phyloP scores from a whole-genome alignment of 2,888 invertebrate genomes.

The Oligia latruncula region DNA sequence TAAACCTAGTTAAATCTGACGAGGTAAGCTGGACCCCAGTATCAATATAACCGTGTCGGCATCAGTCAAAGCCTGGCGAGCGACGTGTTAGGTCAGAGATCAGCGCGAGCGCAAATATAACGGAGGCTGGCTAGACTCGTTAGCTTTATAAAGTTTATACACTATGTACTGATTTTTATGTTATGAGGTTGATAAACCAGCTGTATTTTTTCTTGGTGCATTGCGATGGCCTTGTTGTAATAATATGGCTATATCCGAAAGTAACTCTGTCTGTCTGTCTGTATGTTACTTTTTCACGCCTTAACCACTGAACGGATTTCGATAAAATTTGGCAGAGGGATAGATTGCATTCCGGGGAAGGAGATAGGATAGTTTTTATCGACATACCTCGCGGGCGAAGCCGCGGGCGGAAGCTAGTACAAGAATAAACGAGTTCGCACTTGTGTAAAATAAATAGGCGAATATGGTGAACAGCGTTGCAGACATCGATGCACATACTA shows the following conservation, averaged over 20 bases:
- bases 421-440: neutral
- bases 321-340: too few species aligned
- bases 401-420: too few species aligned
- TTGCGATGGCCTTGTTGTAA: neutral
- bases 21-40: slow-evolving; percentile 27
- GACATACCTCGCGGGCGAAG: too few species aligned
- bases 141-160: neutral
- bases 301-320: too few species aligned
- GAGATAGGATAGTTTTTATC: too few species aligned
- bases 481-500: neutral
- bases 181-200: slow-evolving; percentile 2
- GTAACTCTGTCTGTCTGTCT: too few species aligned
- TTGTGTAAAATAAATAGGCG: neutral
- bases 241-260: too few species aligned
- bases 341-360: too few species aligned
- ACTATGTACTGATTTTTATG: slow-evolving; percentile 35
- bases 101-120: slow-evolving; percentile 49
- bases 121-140: slow-evolving; percentile 38
- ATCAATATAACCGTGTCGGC: slow-evolving; percentile 49
- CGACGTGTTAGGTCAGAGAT: slow-evolving; percentile 53
- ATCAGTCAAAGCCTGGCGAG: slow-evolving; percentile 48
- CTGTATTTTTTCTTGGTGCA: neutral
- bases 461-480: too few species aligned
- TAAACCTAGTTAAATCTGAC: slow-evolving; percentile 21
- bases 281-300: too few species aligned